A percentile compares a stretch with the other conserved stretches of the same genome.
phyloP scores from a whole-genome alignment of 2,888 invertebrate genomes.

The Diplolepis rosae region DNA sequence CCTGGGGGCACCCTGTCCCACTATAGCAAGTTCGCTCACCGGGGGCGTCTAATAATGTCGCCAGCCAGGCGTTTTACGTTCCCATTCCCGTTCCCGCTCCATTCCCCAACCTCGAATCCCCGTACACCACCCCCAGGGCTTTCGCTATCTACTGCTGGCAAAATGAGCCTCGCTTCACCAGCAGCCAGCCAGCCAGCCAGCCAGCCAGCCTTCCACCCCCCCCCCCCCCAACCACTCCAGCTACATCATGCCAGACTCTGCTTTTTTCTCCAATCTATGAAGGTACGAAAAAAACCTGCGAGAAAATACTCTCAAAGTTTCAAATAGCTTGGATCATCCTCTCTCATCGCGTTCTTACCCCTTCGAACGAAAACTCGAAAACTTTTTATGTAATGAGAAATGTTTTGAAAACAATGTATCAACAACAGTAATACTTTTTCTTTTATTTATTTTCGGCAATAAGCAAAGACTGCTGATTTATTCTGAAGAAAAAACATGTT shows the following conservation, averaged over 20 bases:
- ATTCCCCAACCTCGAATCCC: constrained; percentile 40
- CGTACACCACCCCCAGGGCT: constrained; percentile 46
- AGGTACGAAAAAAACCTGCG: constrained; percentile 19
- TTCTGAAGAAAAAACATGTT: too few relatives aligned
- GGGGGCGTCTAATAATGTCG: constrained; percentile 74
- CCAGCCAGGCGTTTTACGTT: constrained; percentile 71
- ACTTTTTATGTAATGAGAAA: constrained; percentile 25
- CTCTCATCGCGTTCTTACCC: background rate
- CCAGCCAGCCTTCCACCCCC: too few relatives aligned
- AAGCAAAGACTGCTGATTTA: too few relatives aligned
- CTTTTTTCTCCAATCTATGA: constrained; percentile 24
- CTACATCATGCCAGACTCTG: constrained; percentile 30
- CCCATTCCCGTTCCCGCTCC: constrained; percentile 54
- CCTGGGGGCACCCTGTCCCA: constrained; percentile 39
- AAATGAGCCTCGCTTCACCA: constrained; percentile 72
- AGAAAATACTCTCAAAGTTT: constrained; percentile 25
- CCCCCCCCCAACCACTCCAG: constrained; percentile 45
- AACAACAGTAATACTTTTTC: background rate
- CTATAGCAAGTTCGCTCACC: constrained; percentile 56
- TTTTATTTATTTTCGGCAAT: background rate
- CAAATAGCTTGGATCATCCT: constrained; percentile 21
- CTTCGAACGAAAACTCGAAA: constrained; percentile 17
- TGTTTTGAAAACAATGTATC: constrained; percentile 26
- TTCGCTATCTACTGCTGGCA: constrained; percentile 66
- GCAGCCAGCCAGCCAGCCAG: constrained; percentile 57